A percentile compares a stretch with the other conserved stretches of the same genome.
phyloP scores from a whole-genome alignment of 2,113 vertebrate genomes.

The Etheostoma spectabile region DNA sequence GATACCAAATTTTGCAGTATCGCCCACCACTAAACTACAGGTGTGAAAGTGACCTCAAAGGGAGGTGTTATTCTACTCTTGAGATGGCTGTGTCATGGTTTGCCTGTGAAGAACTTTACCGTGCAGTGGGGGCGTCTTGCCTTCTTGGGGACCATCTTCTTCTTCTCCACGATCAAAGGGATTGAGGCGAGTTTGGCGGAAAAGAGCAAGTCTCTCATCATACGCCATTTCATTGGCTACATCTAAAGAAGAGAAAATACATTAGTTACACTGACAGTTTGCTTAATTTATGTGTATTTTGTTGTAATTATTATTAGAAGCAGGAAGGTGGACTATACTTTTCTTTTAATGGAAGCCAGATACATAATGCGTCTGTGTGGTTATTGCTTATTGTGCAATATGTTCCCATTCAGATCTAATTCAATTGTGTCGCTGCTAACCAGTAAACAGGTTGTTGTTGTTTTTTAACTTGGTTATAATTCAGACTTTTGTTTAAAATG shows the following conservation, averaged over 20 bases:
- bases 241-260: slow-evolving; percentile 69
- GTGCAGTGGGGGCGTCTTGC: slow-evolving; percentile 69
- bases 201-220: slow-evolving; percentile 91
- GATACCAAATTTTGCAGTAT: no score
- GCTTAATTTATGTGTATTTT: background rate
- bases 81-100: background rate
- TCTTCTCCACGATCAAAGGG: slow-evolving; percentile 93
- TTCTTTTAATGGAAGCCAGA: background rate
- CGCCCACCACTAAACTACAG: no score
- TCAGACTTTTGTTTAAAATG: background rate
- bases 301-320: background rate
- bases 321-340: background rate
- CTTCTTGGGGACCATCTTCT: slow-evolving; percentile 62
- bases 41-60: background rate
- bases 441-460: background rate
- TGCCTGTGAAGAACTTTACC: slow-evolving; percentile 76
- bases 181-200: slow-evolving; percentile 96
- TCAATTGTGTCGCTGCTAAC: background rate
- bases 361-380: background rate
- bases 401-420: background rate
- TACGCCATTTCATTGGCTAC: slow-evolving; percentile 90
- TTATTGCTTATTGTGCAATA: background rate
- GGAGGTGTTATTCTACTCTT: background rate
- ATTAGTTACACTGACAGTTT: background rate
- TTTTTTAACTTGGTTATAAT: background rate